Evolutionary conservation across 1,140 invertebrate genomes (phyloP).

Genomic region (Trachelipus rathkii): DNA sequence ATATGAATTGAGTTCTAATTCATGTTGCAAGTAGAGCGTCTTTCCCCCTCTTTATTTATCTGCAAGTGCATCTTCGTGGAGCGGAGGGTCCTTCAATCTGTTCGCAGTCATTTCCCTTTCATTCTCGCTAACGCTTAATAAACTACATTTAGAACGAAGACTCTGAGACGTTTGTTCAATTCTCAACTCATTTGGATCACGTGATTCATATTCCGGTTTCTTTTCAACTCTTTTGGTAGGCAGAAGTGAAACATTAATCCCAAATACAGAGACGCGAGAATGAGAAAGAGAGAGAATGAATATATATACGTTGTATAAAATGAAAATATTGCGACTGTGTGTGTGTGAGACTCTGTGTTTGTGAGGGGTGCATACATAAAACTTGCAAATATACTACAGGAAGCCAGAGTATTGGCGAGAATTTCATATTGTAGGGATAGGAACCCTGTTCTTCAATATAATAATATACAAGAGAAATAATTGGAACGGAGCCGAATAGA

Average conservation of each 20-base stretch:
- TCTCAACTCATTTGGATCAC: neutral
- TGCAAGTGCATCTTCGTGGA: neutral
- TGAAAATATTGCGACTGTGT: no score
- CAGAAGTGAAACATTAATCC: conserved; percentile 10
- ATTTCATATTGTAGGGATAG: neutral
- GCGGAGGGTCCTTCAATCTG: neutral
- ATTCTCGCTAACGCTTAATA: conserved; percentile 6
- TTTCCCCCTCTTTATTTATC: neutral
- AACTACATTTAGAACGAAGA: neutral
- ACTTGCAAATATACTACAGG: no score
- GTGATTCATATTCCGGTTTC: no score
- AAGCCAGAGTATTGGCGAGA: neutral
- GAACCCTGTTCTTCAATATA: conserved; percentile 7
- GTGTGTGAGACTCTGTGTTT: no score
- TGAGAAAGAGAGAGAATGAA: neutral
- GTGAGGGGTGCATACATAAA: no score
- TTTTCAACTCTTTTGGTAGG: no score
- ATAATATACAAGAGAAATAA: neutral
- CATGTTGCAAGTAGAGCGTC: neutral
- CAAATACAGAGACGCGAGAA: neutral
- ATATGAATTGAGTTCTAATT: conserved; percentile 1
- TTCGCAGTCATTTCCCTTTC: conserved; percentile 5
- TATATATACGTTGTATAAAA: neutral
- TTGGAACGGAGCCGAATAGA: conserved; percentile 8
- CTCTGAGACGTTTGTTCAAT: conserved; percentile 6